These are phyloP conservation scores for Margarornis squamiger DNA, from an alignment of 2,797 vertebrate genomes.

Conservation along the genomic window DNA sequence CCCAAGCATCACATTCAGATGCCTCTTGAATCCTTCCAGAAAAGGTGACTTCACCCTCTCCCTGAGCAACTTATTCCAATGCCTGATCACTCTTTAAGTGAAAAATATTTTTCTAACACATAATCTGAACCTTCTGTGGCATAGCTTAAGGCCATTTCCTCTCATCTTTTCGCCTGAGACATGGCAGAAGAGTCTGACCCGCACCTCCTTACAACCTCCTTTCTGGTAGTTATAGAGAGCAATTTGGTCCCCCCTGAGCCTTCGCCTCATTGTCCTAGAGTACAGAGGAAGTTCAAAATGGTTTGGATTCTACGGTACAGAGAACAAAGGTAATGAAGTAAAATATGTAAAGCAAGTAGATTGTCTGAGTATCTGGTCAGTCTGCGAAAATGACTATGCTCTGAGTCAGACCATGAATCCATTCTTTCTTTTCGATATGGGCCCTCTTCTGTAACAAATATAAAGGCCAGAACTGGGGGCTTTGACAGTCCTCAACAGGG, in stretches of 20 bases:
- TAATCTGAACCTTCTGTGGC: too few relatives aligned
- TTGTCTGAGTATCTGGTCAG: background rate
- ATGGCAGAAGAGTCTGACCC: background rate
- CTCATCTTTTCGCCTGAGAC: background rate
- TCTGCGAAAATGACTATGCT: background rate
- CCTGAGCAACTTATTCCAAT: background rate
- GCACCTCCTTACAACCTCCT: background rate
- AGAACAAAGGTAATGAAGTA: background rate
- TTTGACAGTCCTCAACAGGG: background rate
- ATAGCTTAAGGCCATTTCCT: background rate
- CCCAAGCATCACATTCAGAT: background rate
- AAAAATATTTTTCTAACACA: background rate
- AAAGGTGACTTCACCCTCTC: accelerated
- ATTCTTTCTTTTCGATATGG: background rate
- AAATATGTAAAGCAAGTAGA: background rate
- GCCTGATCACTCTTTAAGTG: background rate
- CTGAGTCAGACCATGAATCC: background rate
- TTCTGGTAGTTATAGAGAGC: background rate
- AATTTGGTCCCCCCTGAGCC: background rate
- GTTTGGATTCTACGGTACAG: background rate
- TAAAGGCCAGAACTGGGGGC: background rate
- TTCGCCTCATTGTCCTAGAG: background rate
- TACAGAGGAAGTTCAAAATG: background rate
- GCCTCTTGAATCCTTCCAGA: background rate
- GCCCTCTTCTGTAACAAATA: background rate